Conservation (phyloP, 2,888 invertebrate genomes). For the Gasteruption jaculator region DNA sequence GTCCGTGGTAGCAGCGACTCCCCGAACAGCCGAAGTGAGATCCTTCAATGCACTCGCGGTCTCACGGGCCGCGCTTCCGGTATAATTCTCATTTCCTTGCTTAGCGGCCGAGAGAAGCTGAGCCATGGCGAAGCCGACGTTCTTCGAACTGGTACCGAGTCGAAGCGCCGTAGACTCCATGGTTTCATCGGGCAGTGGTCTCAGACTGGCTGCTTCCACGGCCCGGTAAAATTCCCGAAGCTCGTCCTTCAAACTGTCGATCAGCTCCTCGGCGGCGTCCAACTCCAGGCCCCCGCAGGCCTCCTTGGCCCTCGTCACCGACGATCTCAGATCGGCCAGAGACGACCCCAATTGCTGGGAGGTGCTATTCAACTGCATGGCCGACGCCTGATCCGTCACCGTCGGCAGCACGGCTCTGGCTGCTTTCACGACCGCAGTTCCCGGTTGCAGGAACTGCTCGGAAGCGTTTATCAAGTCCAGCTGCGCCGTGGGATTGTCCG, state of each 20-base stretch:
- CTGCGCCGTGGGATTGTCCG: slow-evolving; percentile 72
- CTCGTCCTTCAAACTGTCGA: slow-evolving; percentile 75
- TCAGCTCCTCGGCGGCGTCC: slow-evolving; percentile 80
- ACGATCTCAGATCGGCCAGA: slow-evolving; percentile 66
- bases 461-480: slow-evolving; percentile 77
- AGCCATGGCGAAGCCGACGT: slow-evolving; percentile 78
- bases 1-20: slow-evolving; percentile 69
- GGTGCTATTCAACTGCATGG: slow-evolving; percentile 68
- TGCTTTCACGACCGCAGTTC: slow-evolving; percentile 69
- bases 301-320: slow-evolving; percentile 65
- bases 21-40: slow-evolving; percentile 71
- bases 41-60: slow-evolving; percentile 74
- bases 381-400: slow-evolving; percentile 71
- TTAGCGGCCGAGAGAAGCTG: slow-evolving; percentile 82
- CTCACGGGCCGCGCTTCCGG: slow-evolving; percentile 76
- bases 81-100: slow-evolving; percentile 75
- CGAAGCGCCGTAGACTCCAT: slow-evolving; percentile 59
- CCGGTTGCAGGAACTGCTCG: slow-evolving; percentile 73
- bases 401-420: slow-evolving; percentile 80
- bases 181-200: slow-evolving; percentile 83
- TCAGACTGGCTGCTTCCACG: slow-evolving; percentile 66
- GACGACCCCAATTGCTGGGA: slow-evolving; percentile 66
- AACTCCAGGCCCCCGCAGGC: slow-evolving; percentile 81
- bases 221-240: slow-evolving; percentile 76
- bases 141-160: slow-evolving; percentile 64